Evolutionary conservation across 2,113 vertebrate species (phyloP).

Genomic region (Platysternon megacephalum): DNA sequence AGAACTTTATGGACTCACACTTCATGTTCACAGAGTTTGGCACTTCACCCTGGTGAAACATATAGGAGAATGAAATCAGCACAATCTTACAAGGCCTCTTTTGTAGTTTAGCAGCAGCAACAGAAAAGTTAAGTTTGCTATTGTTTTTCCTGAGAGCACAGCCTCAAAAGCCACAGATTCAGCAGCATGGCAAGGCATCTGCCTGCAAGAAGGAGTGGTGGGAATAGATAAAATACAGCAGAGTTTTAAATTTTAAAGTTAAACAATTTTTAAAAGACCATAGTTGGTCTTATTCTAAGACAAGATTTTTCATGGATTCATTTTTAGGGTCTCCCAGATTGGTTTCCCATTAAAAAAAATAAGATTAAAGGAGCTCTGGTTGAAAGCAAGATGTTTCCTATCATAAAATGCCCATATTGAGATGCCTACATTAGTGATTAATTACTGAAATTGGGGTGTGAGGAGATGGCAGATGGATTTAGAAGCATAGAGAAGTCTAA

Average conservation of each 20-base stretch:
- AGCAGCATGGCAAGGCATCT: too few relatives aligned
- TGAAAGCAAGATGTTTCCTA: background rate
- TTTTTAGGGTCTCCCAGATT: background rate
- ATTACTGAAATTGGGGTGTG: background rate
- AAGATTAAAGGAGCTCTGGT: background rate
- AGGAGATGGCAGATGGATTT: background rate
- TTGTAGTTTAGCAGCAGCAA: background rate
- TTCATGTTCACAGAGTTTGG: background rate
- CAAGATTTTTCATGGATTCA: background rate
- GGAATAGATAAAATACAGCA: background rate
- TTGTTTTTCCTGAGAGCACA: background rate
- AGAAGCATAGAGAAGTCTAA: background rate
- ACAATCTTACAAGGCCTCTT: background rate
- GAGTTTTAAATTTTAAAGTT: background rate
- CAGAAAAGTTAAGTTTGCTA: background rate
- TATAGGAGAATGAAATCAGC: background rate
- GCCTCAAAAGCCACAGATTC: too few relatives aligned
- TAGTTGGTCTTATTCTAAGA: background rate
- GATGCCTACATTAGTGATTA: background rate
- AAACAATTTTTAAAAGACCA: background rate
- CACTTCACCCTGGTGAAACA: background rate
- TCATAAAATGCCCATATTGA: background rate
- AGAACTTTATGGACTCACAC: background rate
- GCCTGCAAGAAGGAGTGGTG: too few relatives aligned
- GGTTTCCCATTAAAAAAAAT: background rate